Base-by-base conservation (phyloP, 2,797 vertebrate species). In the Gymnopithys bicolor region DNA sequence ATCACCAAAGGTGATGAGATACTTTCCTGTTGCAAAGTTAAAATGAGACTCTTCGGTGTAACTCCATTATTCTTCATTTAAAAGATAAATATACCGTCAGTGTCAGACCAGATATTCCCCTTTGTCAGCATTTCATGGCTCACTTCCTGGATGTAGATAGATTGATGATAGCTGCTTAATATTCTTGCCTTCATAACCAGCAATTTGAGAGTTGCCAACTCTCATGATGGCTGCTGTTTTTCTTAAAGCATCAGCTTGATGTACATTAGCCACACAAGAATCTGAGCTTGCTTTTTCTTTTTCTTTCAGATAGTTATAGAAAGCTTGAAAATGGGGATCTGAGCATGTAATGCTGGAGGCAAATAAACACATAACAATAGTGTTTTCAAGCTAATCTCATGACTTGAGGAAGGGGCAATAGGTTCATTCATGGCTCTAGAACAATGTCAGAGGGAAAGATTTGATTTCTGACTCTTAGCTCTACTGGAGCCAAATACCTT, bases 61-160 rank as follows among this genome's bases (percentile, higher is more conserved):
- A 91, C 84, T 95, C 70, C 59, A 95, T 97, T 93, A 90, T 58
- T 96, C 89, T 95, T 97, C 41, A 91, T 97, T 96, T 95, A 82
- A 90, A 93, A 96, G 94, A 96, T 93, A 96, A 97, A 96, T 96
- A 95, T 46, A 78, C 91, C 0, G 2, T 88, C 82, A 70, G 82
- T 95, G 89, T 93, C 89, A 90, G 85, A 88, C 68, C 69, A 96
- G 63, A 74, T 96, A 94, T 94, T 96, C 91, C 85, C 85, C 91
- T 93, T 93, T 97, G 94, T 97, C 95, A 95, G 93, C 83, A 25
- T 90, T 96, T 91, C 76, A 90, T 93, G 95, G 92, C 95, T 96
- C 74, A 35, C 89, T 90, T 94, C 94, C 63, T 96, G 79, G 80
- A 74, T 78, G 51, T 83, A 52, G 87, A 76, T 91, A 96, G 94